A percentile compares a stretch with the other conserved stretches of the same genome.
These are phyloP conservation scores for Temnothorax curvispinosus DNA, from an alignment of 1,140 invertebrate species.

Conservation along the genomic window DNA sequence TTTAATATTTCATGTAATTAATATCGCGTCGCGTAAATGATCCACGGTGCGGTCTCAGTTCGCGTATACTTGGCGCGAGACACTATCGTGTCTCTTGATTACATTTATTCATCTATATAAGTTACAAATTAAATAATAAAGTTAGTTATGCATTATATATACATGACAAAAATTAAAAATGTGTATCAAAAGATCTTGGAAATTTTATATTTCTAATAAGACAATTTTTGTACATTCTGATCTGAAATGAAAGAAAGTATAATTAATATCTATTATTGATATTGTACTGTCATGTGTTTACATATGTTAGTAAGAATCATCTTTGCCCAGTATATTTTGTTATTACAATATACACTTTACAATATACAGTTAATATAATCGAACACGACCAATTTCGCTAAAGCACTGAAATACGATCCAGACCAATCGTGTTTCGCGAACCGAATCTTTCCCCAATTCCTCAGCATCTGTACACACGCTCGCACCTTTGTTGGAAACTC, in stretches of 20 bases:
- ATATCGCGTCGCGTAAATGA: neutral
- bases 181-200: neutral
- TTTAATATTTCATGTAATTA: neutral
- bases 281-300: neutral
- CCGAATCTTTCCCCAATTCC: conserved; percentile 39
- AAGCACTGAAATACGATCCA: conserved; percentile 19
- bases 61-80: too few species aligned
- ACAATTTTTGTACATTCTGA: neutral
- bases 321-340: neutral
- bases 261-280: too few species aligned
- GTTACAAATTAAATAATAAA: neutral
- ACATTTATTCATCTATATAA: neutral
- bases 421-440: conserved; percentile 3
- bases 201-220: neutral
- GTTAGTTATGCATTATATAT: neutral
- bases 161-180: neutral
- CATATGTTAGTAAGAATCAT: neutral
- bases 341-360: neutral
- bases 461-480: conserved; percentile 23
- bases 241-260: neutral
- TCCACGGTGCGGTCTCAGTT: too few species aligned
- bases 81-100: too few species aligned
- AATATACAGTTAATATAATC: neutral
- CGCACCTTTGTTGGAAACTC: conserved; percentile 40
- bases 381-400: neutral